Evolutionary conservation across 2,797 vertebrate genomes (phyloP), one percentile per base, ranked within the genome.

Genomic region (Notolabrus celidotus): DNA sequence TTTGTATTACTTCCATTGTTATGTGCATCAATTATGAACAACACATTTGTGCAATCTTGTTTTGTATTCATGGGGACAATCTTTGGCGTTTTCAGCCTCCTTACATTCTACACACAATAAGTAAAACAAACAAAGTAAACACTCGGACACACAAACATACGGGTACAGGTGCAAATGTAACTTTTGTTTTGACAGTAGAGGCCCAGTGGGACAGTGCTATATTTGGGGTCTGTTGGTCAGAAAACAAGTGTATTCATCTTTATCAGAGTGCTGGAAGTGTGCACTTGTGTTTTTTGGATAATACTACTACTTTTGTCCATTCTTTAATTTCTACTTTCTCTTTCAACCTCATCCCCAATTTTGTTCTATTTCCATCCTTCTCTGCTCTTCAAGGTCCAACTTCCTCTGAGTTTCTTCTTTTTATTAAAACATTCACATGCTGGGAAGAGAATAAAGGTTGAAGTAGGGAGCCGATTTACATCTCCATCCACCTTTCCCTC

Each of bases 141-240:
- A 27, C 31, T 54, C 51, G 67, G n/a, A 43, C 33, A 85, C 39
- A 49, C 63, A 73, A 45, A 74, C 43, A 51, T 27, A 68, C 31
- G 57, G 45, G 63, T 47, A 67, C 57, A 75, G 46, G 85, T 79
- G 76, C 84, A 83, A 83, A 87, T 68, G 61, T 75, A 77, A 81
- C 59, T 64, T 51, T 62, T 58, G 46, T 27, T 72, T 67, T 60
- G 71, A 81, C 49, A 71, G 47, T 33, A 31, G 53, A 57, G 49
- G 50, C 46, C 60, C 22, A 57, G 71, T n/a, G 57, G 56, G 69
- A 71, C 82, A 89, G 87, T 86, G 90, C 89, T 71, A 58, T 71
- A 61, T 80, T 69, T 78, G 77, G 86, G 84, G 72, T 58, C n/a
- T 55, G 61, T 62, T 79, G 76, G 70, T 86, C 47, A 20, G 17